phyloP scores from a whole-genome alignment of 1,140 invertebrate genomes.

The Brachionus rubens region DNA sequence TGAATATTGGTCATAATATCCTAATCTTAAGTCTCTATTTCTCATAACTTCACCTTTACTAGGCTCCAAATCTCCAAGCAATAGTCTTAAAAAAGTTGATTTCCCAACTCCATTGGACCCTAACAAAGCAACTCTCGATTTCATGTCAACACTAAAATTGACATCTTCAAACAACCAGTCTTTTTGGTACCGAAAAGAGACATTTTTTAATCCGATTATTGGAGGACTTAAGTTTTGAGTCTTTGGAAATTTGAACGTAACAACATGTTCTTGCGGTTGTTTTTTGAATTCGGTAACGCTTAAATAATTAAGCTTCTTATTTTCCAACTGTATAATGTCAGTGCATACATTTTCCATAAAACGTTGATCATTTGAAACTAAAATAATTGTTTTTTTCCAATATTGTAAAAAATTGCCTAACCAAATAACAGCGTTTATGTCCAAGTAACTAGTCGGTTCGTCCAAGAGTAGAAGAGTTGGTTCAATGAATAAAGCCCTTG shows the following conservation, averaged over 20 bases:
- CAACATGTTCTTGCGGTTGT: constrained; percentile 90
- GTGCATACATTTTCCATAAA: constrained; percentile 99
- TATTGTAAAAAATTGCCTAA: constrained; percentile 94
- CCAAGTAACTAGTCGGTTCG: constrained; percentile 81
- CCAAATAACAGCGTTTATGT: constrained; percentile 98
- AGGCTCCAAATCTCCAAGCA: constrained; percentile 78
- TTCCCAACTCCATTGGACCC: constrained; percentile 73
- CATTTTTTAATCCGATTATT: constrained; percentile 82
- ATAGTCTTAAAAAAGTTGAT: constrained; percentile 89
- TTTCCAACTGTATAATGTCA: constrained; percentile 94
- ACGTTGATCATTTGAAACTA: constrained; percentile 98
- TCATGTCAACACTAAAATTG: constrained; percentile 89
- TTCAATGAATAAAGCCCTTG: constrained; percentile 72
- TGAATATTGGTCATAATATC: constrained; percentile 96
- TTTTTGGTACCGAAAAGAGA: constrained; percentile 75
- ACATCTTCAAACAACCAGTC: constrained; percentile 79
- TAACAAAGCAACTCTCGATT: constrained; percentile 62
- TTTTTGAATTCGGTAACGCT: constrained; percentile 89
- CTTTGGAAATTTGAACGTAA: constrained; percentile 94
- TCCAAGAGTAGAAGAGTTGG: constrained; percentile 90
- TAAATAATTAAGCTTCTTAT: constrained; percentile 90
- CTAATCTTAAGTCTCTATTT: constrained; percentile 67
- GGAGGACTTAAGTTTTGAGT: constrained; percentile 88
- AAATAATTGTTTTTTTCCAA: constrained; percentile 94
- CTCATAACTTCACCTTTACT: constrained; percentile 43